These are phyloP conservation scores for Orchestes rusci DNA, from an alignment of 2,888 invertebrate genomes.

Conservation along the genomic window DNA sequence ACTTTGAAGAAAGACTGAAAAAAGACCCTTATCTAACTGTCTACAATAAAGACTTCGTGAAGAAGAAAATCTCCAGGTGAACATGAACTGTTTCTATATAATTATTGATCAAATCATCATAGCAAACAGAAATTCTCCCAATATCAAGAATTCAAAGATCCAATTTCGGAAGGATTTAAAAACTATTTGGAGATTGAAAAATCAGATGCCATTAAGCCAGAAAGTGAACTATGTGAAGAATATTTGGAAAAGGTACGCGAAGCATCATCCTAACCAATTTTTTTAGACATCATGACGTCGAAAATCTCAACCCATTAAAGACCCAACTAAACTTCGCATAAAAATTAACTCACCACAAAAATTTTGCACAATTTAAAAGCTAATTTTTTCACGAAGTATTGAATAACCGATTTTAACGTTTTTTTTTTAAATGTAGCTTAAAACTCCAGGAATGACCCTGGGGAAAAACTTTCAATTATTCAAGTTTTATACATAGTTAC, in stretches of 20 bases:
- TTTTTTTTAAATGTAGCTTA: no score
- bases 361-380: no score
- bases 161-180: slow-evolving; percentile 29
- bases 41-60: slow-evolving; percentile 26
- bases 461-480: no score
- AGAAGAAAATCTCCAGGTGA: slow-evolving; percentile 16
- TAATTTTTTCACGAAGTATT: no score
- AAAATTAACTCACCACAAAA: no score
- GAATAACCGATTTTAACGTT: no score
- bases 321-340: no score
- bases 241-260: slow-evolving; percentile 30
- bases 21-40: slow-evolving; percentile 24
- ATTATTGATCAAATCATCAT: neutral
- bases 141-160: slow-evolving; percentile 30
- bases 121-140: no score
- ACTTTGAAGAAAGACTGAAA: slow-evolving; percentile 14
- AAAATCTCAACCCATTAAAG: no score
- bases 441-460: no score
- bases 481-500: no score
- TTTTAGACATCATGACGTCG: neutral
- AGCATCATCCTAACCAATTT: neutral
- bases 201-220: slow-evolving; percentile 16
- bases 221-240: slow-evolving; percentile 26
- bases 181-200: slow-evolving; percentile 28
- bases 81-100: neutral